phyloP scores from a whole-genome alignment of 2,797 vertebrate species.

The Karalla daura region DNA sequence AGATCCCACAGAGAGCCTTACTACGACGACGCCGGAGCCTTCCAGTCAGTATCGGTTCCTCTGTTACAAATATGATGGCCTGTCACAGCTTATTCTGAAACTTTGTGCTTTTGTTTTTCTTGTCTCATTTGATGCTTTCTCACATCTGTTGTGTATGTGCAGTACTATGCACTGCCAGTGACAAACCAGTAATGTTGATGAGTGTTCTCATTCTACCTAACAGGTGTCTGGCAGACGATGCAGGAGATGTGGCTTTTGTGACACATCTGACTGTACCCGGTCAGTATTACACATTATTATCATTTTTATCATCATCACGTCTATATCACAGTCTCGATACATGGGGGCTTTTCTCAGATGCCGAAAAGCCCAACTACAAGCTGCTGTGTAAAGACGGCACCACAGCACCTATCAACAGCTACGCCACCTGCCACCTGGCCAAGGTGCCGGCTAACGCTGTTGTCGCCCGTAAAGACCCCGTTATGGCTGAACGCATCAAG shows the following conservation, averaged over 20 bases:
- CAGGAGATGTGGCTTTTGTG: conserved; percentile 91
- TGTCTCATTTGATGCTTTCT: not conserved
- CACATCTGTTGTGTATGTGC: not conserved
- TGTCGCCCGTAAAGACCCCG: conserved; percentile 81
- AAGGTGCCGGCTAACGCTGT: conserved; percentile 87
- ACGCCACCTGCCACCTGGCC: conserved; percentile 83
- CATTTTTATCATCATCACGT: too few relatives aligned
- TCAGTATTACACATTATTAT: conserved; percentile 76
- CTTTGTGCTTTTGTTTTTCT: too few relatives aligned
- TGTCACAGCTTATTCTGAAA: not conserved
- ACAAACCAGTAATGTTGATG: not conserved
- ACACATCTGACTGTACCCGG: conserved; percentile 88
- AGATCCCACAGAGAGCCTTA: conserved; percentile 79
- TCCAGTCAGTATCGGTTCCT: conserved; percentile 83
- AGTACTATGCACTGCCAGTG: not conserved
- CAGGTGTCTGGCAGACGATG: conserved; percentile 88
- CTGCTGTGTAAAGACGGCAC: conserved; percentile 88
- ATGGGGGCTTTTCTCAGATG: conserved; percentile 63
- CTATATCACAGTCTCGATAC: not conserved
- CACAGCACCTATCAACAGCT: conserved; percentile 79
- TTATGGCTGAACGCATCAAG: conserved; percentile 83
- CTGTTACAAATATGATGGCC: not conserved
- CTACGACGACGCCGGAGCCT: conserved; percentile 87
- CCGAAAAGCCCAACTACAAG: conserved; percentile 82
- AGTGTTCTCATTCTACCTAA: not conserved